These are phyloP conservation scores for Platyscapa corneri DNA, from an alignment of 1,140 invertebrate genomes.

Conservation along the genomic window DNA sequence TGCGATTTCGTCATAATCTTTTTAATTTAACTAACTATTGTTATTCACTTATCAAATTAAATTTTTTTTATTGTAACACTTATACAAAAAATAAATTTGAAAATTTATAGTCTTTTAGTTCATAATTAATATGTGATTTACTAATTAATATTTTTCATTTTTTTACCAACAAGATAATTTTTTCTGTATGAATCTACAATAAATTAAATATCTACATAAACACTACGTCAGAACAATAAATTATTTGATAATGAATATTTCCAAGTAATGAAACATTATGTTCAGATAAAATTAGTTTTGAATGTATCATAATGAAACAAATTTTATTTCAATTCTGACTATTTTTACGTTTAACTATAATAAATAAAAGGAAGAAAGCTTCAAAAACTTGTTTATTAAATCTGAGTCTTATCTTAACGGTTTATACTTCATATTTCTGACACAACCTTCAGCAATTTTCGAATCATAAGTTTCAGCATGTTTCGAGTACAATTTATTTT, in stretches of 20 bases:
- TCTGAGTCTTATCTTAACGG: not conserved
- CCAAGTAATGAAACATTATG: not conserved
- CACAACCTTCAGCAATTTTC: not conserved
- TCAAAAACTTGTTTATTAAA: slow-evolving; percentile 7
- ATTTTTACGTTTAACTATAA: not conserved
- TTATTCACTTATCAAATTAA: not conserved
- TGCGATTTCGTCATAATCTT: no score
- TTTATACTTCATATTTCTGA: not conserved
- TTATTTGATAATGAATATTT: not conserved
- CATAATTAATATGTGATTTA: not conserved
- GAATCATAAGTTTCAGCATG: not conserved
- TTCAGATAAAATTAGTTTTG: not conserved
- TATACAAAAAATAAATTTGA: not conserved
- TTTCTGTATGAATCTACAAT: not conserved
- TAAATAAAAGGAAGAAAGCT: not conserved
- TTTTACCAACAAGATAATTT: not conserved
- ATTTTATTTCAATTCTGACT: not conserved
- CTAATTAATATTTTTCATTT: not conserved
- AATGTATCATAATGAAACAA: not conserved
- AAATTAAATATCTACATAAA: not conserved
- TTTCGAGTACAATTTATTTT: not conserved
- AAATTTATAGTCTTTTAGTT: not conserved
- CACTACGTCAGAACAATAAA: not conserved
- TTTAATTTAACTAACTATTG: not conserved
- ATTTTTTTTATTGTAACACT: no score